Base-by-base conservation (phyloP, 2,797 vertebrate species). In the Sus cebifrons region DNA sequence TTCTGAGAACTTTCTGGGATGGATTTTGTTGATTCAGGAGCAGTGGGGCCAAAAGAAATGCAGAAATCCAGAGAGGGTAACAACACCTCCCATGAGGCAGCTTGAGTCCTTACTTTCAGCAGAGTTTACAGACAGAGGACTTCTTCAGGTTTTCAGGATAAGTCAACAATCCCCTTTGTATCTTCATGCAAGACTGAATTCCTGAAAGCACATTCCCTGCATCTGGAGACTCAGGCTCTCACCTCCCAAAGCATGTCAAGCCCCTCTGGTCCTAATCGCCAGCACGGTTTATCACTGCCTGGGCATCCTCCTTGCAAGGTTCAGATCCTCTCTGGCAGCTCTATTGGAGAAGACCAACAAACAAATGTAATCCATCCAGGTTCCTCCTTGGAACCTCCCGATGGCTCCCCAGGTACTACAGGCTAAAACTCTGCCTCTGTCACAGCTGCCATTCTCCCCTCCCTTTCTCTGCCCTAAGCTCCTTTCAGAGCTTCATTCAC, bases 401-500 rank as follows among this genome's bases (percentile, higher is more conserved):
- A 7, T 13, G 56, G 20, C 14, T 82, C 7, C 15, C 27, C 36
- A 2, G n/a, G 8, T 32, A 12, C 58, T 3, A 6, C 3, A 32
- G 10, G 40, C 70, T 65, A n/a, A 79, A 89, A 4, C 2, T 6
- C 4, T 7, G 7, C 15, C 36, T 58, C 3, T 11, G 56, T 6
- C 2, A 0, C 10, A 52, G 27, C 15, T 16, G 0, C 5, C 3
- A 3, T 17, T 21, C 2, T 8, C 8, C 7, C 4, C 10, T 25
- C 4, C 6, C 3, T 25, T 29, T 15, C 21, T 54, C 29, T 67
- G 36, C 17, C 7, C 18, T 70, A 25, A 52, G 5, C 6, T 13
- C 18, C 5, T 20, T 49, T 18, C 10, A 13, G 2, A 15, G 2
- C 4, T 29, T 49, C 12, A 13, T 44, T n/a, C 29, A 8, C 20